phyloP scores from a whole-genome alignment of 2,797 vertebrate genomes.

The Hippopotamyrus pictus region DNA sequence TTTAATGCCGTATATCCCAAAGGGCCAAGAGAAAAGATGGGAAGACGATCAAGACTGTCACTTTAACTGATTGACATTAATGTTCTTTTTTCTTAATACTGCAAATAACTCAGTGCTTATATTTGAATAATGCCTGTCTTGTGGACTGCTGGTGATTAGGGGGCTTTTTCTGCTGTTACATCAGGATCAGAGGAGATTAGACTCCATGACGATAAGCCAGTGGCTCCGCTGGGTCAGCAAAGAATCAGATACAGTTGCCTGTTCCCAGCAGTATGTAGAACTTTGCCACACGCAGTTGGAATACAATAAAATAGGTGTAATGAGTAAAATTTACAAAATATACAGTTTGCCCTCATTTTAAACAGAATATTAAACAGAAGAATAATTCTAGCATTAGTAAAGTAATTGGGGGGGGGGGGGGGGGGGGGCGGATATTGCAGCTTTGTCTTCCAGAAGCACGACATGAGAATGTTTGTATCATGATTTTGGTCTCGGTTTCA shows the following conservation, averaged over 20 bases:
- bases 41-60: background rate
- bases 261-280: background rate
- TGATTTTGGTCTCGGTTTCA: background rate
- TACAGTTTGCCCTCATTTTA: background rate
- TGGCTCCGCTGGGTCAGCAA: background rate
- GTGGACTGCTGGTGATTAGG: constrained; percentile 2
- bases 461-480: background rate
- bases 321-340: background rate
- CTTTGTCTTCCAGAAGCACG: background rate
- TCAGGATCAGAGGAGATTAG: background rate
- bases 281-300: background rate
- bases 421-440: background rate
- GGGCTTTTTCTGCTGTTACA: background rate
- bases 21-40: background rate
- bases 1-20: background rate
- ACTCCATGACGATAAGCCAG: background rate
- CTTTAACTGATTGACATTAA: background rate
- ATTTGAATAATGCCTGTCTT: background rate
- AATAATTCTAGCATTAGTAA: background rate
- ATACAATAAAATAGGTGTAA: background rate
- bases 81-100: background rate
- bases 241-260: background rate
- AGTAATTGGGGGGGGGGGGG: background rate
- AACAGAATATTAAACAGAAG: background rate
- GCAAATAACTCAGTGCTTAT: background rate